Percentiles rank a stretch among this genome's conserved stretches.
Conservation (phyloP, 1,140 invertebrate genomes). For the Drosophila rufa region DNA sequence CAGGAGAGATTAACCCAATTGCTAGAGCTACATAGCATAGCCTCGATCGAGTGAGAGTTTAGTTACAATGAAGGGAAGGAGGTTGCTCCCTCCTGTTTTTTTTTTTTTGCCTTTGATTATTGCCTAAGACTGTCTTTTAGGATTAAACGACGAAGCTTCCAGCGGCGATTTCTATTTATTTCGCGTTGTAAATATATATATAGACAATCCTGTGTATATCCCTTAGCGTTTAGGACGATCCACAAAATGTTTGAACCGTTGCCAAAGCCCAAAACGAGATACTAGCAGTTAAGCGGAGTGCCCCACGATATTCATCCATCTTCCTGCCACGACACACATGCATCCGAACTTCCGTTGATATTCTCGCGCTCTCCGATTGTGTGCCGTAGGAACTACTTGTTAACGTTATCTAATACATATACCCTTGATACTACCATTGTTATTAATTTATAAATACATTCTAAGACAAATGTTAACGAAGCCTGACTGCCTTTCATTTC, state of each 20-base stretch:
- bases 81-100: neutral
- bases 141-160: slow-evolving; percentile 31
- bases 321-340: slow-evolving; percentile 1
- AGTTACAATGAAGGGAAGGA: neutral
- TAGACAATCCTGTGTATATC: slow-evolving; percentile 14
- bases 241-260: slow-evolving; percentile 65
- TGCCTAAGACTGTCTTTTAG: slow-evolving; percentile 69
- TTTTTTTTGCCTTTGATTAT: slow-evolving; percentile 33
- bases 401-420: slow-evolving; percentile 22
- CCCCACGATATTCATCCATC: slow-evolving; percentile 60
- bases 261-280: slow-evolving; percentile 68
- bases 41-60: neutral
- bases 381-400: slow-evolving; percentile 26
- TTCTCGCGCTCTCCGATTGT: slow-evolving; percentile 21
- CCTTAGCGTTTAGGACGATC: slow-evolving; percentile 22
- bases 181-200: slow-evolving; percentile 42
- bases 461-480: slow-evolving; percentile 56
- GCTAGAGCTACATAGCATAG: neutral
- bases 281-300: slow-evolving; percentile 26
- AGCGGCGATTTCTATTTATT: slow-evolving; percentile 33
- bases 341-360: slow-evolving; percentile 47
- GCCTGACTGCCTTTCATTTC: slow-evolving; percentile 26
- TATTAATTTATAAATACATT: slow-evolving; percentile 80
- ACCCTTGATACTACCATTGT: slow-evolving; percentile 54
- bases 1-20: slow-evolving; percentile 4